phyloP scores from a whole-genome alignment of 2,888 invertebrate species.

The Catocala sponsa region DNA sequence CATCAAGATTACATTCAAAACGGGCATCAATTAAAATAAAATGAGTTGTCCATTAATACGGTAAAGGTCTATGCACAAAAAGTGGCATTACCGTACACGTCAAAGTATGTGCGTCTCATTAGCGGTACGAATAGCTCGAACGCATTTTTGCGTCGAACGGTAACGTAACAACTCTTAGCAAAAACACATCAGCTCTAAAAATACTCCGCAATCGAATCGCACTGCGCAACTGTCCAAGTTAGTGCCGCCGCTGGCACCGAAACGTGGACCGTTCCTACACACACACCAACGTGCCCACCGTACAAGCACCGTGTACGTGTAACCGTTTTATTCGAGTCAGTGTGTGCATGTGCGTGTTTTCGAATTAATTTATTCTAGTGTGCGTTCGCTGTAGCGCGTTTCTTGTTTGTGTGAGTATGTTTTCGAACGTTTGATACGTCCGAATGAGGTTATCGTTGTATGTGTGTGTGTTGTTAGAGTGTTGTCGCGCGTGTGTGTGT shows the following conservation, averaged over 20 bases:
- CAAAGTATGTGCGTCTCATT: conserved; percentile 56
- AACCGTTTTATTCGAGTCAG: conserved; percentile 36
- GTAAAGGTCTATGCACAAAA: conserved; percentile 47
- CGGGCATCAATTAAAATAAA: conserved; percentile 26
- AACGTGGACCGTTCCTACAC: conserved; percentile 50
- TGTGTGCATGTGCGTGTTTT: conserved; percentile 54
- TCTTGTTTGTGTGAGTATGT: conserved; percentile 55
- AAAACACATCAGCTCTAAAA: conserved; percentile 86
- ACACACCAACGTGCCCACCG: conserved; percentile 13
- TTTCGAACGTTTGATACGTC: conserved; percentile 68
- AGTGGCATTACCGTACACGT: conserved; percentile 57
- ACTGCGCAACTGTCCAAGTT: conserved; percentile 70
- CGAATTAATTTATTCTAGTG: conserved; percentile 37
- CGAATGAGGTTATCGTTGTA: conserved; percentile 76
- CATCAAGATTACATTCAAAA: conserved; percentile 12
- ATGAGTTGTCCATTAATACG: conserved; percentile 34
- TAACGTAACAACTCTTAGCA: conserved; percentile 61
- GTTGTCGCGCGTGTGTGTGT: conserved; percentile 57
- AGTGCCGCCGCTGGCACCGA: conserved; percentile 71
- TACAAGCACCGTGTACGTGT: conserved; percentile 48
- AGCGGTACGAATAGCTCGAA: conserved; percentile 46
- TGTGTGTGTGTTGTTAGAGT: conserved; percentile 54
- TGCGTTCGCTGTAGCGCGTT: conserved; percentile 33
- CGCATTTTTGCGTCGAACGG: conserved; percentile 64
- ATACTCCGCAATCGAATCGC: conserved; percentile 67